Conservation (phyloP, 2,113 vertebrate genomes). For the Grantiella picta region DNA sequence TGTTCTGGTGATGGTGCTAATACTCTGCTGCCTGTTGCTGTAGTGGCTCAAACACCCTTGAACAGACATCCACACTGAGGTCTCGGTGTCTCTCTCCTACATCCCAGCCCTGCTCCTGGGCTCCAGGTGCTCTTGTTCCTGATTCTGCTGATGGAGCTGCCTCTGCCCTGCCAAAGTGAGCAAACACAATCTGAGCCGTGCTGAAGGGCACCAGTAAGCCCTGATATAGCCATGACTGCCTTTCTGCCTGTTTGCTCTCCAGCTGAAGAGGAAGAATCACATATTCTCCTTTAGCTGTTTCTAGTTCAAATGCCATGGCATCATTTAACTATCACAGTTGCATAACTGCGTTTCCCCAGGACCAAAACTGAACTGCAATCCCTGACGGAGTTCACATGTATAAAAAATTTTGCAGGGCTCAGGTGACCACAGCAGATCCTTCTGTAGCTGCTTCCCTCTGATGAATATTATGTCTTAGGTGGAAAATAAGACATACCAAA, state of each 20-base stretch:
- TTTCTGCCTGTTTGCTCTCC: background rate
- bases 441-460: background rate
- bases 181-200: background rate
- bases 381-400: background rate
- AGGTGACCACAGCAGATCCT: background rate
- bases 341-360: background rate
- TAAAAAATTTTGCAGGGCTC: background rate
- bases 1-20: background rate
- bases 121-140: background rate
- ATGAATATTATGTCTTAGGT: background rate
- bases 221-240: accelerated
- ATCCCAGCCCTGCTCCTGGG: background rate
- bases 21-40: background rate
- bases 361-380: background rate
- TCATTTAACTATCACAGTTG: background rate
- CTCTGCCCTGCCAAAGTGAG: background rate
- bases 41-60: background rate
- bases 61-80: background rate
- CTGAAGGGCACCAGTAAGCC: background rate
- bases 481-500: background rate
- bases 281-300: background rate
- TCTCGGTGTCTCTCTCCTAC: background rate
- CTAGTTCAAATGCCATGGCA: background rate
- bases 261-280: background rate
- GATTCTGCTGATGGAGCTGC: background rate